Base-by-base conservation (phyloP, 2,888 invertebrate genomes). In the Linnaemya tessellans region DNA sequence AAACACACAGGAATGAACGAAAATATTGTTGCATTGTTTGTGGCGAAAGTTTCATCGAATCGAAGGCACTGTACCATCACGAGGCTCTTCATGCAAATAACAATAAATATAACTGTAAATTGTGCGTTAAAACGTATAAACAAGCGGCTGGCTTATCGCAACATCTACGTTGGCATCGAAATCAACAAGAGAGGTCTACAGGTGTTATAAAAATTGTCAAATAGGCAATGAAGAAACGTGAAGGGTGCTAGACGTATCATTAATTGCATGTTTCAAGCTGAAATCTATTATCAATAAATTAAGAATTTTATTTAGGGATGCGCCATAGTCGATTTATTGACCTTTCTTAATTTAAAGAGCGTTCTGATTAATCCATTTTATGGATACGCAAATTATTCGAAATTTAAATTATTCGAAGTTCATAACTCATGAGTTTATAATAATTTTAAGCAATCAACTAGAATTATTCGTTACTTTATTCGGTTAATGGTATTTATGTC, bases 61-160 rank as follows among this genome's bases (percentile, higher is more conserved):
- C 89, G 22, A 88, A 88, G 51, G 88, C 89, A 11, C 80, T 91
- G 60, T 86, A 88, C 4, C 89, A 89, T 71, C 91, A 91, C 80
- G 87, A 87, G 62, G 87, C 88, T 73, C 84, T 90, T 11, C 91
- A 91, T 85, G 75, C 87, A 0, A 49, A 70, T 7, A 68, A 87
- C 9, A 90, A 90, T 64, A 87, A 88, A 18, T 88, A 92, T 89
- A 86, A 90, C 87, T 88, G 89, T 82, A 88, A 88, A 75, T 81
- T 89, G 25, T 91, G 90, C 58, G 73, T 77, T 22, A 90, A 90
- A 84, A 86, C 88, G 1, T 91, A 89, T 60, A 89, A 89, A 5
- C 91, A 90, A 83, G 87, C 88, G 60, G 88, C 90, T 7, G 92
- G 92, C 0, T 87, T 90, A 1, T 89, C 89, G 8, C 88, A 88